Percentiles rank a stretch among this genome's conserved stretches.
Conservation (phyloP, 2,797 vertebrate genomes). For the Tiaroga cobitis region DNA sequence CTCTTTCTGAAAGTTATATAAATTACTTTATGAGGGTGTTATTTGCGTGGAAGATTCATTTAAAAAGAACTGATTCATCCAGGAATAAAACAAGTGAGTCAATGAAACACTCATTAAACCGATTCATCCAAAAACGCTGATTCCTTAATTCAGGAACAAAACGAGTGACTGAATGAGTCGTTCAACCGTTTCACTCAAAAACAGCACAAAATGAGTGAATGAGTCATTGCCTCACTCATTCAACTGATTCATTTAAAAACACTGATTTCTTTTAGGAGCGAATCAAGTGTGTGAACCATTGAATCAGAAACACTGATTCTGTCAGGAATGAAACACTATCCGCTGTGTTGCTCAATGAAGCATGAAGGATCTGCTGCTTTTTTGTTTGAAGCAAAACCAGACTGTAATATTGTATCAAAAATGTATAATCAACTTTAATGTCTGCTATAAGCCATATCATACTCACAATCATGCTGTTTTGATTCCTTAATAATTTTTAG, state of each 20-base stretch:
- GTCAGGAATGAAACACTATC: background rate
- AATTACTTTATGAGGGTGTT: background rate
- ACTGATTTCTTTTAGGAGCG: background rate
- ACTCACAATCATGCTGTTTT: background rate
- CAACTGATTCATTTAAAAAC: background rate
- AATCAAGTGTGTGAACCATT: background rate
- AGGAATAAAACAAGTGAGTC: background rate
- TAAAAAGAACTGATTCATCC: background rate
- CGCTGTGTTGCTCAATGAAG: background rate
- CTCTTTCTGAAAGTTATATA: background rate
- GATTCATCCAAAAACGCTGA: too few species aligned
- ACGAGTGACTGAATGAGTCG: background rate
- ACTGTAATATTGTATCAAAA: background rate
- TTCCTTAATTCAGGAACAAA: background rate
- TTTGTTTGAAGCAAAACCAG: background rate
- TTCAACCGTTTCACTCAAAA: background rate
- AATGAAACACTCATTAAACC: background rate
- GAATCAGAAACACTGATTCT: background rate
- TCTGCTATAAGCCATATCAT: background rate
- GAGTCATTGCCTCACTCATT: background rate
- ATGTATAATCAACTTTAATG: background rate
- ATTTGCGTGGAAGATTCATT: background rate
- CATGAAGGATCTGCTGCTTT: background rate
- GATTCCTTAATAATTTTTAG: background rate
- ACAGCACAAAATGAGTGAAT: background rate